These are phyloP conservation scores for Phenganax marumi DNA, from an alignment of 92 coral and sea anemone species.

Conservation along the genomic window DNA sequence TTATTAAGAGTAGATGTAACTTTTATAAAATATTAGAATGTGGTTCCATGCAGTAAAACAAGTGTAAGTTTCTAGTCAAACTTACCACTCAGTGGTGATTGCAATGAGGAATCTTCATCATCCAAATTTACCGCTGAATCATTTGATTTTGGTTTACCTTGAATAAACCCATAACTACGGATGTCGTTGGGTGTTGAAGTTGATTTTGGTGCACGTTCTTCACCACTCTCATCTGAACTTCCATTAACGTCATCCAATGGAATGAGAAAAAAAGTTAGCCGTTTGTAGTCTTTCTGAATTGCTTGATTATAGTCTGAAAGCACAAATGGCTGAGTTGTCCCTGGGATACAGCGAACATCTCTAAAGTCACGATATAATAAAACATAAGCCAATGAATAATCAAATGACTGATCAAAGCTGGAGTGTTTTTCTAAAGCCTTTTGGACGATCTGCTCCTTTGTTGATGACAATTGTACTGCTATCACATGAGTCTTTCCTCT, in stretches of 20 bases:
- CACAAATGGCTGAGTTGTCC: neutral
- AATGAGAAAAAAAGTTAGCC: neutral
- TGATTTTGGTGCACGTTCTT: neutral
- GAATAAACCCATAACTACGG: neutral
- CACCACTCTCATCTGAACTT: neutral
- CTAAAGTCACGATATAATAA: neutral
- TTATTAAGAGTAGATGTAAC: too few species aligned
- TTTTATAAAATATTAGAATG: too few species aligned
- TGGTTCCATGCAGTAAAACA: too few species aligned
- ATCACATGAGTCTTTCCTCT: conserved; percentile 54
- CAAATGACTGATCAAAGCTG: conserved; percentile 51
- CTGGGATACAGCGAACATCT: conserved; percentile 9
- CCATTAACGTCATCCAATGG: neutral
- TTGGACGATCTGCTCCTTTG: conserved; percentile 39
- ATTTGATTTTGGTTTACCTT: too few species aligned
- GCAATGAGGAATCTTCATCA: too few species aligned
- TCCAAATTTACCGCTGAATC: too few species aligned
- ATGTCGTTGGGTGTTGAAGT: neutral
- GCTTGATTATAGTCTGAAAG: neutral
- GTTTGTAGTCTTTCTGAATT: neutral
- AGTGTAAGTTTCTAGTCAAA: too few species aligned
- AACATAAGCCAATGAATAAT: conserved; percentile 16
- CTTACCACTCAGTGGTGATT: too few species aligned
- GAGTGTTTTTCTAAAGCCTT: conserved; percentile 55
- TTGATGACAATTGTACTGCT: conserved; percentile 20